Conservation (phyloP, 2,888 invertebrate genomes). For the Leptopilina syphax region DNA sequence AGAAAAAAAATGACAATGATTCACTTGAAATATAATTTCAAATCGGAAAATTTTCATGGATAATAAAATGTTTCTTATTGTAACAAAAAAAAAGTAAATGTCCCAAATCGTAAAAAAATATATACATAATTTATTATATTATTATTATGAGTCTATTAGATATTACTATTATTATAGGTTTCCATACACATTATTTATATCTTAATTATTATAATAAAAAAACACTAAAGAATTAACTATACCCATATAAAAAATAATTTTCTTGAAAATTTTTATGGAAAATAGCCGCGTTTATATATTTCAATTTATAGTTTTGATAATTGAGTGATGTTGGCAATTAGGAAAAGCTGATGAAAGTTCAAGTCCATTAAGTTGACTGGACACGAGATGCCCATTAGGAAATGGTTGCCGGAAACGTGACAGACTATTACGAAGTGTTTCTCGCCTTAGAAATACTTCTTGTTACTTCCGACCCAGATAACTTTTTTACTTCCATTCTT, state of each 20-base stretch:
- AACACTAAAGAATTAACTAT: too few relatives aligned
- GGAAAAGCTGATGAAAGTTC: slow-evolving; percentile 6
- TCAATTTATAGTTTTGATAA: neutral
- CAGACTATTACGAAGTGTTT: neutral
- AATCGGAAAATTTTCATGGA: too few relatives aligned
- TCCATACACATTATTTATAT: too few relatives aligned
- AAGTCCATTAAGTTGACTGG: slow-evolving; percentile 6
- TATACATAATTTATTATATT: too few relatives aligned
- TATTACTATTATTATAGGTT: too few relatives aligned
- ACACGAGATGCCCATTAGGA: slow-evolving; percentile 9
- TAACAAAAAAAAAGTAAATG: too few relatives aligned
- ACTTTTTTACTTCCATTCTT: neutral
- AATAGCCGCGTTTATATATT: neutral
- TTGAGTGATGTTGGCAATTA: neutral
- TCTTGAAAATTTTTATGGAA: too few relatives aligned
- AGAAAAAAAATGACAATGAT: neutral
- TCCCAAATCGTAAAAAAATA: too few relatives aligned
- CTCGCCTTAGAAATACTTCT: slow-evolving; percentile 4
- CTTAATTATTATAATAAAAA: too few relatives aligned
- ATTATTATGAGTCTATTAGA: too few relatives aligned
- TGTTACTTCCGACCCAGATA: neutral
- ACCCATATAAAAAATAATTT: too few relatives aligned
- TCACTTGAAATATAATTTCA: neutral
- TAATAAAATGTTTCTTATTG: too few relatives aligned
- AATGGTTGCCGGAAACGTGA: slow-evolving; percentile 3